Conservation (phyloP, 1,140 invertebrate species). For the Diabrotica undecimpunctata region DNA sequence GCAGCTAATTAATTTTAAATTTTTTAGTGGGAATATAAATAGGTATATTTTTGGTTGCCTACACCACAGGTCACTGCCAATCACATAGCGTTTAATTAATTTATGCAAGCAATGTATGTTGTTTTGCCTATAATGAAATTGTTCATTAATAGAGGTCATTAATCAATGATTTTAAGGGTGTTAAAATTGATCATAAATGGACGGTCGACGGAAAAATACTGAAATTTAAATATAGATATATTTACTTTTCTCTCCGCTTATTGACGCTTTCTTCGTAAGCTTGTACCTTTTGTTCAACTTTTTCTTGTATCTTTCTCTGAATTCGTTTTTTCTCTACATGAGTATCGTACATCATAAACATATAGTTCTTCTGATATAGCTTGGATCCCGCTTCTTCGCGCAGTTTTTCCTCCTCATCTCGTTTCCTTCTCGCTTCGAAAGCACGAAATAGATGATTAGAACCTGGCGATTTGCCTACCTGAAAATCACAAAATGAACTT, state of each 20-base stretch:
- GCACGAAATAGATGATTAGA: constrained; percentile 15
- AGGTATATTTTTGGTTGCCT: too few species aligned
- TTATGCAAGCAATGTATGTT: too few species aligned
- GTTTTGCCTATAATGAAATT: too few species aligned
- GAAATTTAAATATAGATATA: too few species aligned
- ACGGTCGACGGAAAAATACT: too few species aligned
- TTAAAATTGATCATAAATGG: too few species aligned
- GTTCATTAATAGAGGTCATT: too few species aligned
- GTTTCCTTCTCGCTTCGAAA: constrained; percentile 1
- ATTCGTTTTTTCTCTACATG: constrained; percentile 27
- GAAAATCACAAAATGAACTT: not conserved
- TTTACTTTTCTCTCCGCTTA: constrained; percentile 36
- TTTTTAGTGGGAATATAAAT: too few species aligned
- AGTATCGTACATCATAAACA: constrained; percentile 30
- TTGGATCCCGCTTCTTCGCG: constrained; percentile 4
- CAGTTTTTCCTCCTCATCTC: not conserved
- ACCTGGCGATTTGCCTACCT: constrained; percentile 19
- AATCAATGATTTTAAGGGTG: too few species aligned
- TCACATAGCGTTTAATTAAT: too few species aligned
- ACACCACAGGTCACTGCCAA: too few species aligned
- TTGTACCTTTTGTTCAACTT: constrained; percentile 33
- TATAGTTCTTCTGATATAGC: constrained; percentile 17
- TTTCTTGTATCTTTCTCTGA: constrained; percentile 28
- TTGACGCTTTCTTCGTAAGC: constrained; percentile 39
- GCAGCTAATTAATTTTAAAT: too few species aligned